Evolutionary conservation across 2,888 invertebrate species (phyloP).

Genomic region (Abscondita cerata): DNA sequence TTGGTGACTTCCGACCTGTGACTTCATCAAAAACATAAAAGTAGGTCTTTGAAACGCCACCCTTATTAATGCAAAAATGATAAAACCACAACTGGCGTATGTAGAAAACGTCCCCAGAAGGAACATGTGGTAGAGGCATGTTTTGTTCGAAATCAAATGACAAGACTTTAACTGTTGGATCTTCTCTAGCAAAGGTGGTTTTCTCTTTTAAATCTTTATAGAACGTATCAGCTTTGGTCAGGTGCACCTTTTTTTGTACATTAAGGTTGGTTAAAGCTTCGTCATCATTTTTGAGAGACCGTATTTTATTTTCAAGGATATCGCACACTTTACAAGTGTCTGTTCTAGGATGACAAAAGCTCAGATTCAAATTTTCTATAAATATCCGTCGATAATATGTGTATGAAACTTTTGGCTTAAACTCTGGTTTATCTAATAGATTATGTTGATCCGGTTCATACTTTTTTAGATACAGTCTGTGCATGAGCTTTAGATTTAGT

Average conservation of each 20-base stretch:
- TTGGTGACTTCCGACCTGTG: not conserved
- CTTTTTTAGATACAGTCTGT: too few species aligned
- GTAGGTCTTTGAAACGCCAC: not conserved
- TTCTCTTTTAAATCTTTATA: slow-evolving; percentile 8
- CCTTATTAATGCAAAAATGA: not conserved
- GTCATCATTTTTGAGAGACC: not conserved
- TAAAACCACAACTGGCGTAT: slow-evolving; percentile 2
- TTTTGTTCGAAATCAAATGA: slow-evolving; percentile 4
- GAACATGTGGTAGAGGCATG: slow-evolving; percentile 10
- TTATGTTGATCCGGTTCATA: too few species aligned
- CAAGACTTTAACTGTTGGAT: not conserved
- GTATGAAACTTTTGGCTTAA: too few species aligned
- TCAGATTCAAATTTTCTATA: not conserved
- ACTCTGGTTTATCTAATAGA: too few species aligned
- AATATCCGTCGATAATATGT: not conserved
- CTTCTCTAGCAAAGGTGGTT: slow-evolving; percentile 7
- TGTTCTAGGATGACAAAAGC: not conserved
- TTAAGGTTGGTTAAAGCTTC: not conserved
- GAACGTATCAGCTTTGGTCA: slow-evolving; percentile 7
- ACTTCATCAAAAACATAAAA: not conserved
- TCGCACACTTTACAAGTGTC: too few species aligned
- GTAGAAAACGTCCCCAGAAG: slow-evolving; percentile 13
- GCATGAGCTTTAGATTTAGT: not conserved
- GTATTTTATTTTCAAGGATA: slow-evolving; percentile 6
- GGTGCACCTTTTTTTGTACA: not conserved